These are phyloP conservation scores for Acanthosoma haemorrhoidale DNA, from an alignment of 2,888 invertebrate genomes.

Conservation along the genomic window DNA sequence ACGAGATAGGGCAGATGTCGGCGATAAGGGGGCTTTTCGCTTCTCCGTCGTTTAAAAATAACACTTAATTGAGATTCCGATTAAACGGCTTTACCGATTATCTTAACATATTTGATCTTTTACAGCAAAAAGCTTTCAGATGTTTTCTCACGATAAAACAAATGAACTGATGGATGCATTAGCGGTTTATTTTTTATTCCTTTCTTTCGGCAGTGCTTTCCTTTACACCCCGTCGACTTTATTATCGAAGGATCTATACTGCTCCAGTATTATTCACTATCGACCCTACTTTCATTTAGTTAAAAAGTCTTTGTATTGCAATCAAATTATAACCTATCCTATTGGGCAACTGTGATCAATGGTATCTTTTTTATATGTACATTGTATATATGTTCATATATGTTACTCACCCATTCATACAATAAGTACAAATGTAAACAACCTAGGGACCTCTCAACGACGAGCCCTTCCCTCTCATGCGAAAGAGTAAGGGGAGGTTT, in stretches of 20 bases:
- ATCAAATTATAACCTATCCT: no score
- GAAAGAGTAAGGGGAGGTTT: no score
- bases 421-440: no score
- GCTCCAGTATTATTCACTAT: neutral
- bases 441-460: no score
- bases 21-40: neutral
- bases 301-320: no score
- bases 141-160: conserved; percentile 12
- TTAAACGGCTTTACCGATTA: neutral
- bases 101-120: conserved; percentile 8
- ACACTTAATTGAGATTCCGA: conserved; percentile 12
- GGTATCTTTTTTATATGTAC: no score
- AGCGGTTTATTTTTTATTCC: neutral
- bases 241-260: neutral
- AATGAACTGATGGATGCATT: conserved; percentile 12
- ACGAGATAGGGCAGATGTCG: neutral
- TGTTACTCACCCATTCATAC: no score
- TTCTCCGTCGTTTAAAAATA: neutral
- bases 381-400: no score
- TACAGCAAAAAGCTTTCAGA: conserved; percentile 14
- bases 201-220: neutral
- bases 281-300: no score
- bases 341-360: no score
- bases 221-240: neutral
- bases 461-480: no score